These are phyloP conservation scores for Spizaetus ornatus DNA, from an alignment of 2,113 vertebrate species.

Conservation along the genomic window DNA sequence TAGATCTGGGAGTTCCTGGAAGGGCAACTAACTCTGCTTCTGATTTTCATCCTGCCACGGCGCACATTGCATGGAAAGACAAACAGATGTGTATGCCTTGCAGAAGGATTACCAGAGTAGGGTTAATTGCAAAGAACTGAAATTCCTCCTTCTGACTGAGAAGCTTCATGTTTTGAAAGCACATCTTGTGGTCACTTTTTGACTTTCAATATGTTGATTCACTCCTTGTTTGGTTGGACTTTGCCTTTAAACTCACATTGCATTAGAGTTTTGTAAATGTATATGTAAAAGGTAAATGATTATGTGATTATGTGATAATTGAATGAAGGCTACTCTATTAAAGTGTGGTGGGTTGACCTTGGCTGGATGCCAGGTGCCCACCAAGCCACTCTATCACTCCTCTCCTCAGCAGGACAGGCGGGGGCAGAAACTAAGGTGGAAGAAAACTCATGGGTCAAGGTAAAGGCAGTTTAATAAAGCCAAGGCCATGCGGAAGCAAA, in stretches of 20 bases:
- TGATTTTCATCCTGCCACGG: slow-evolving; percentile 10
- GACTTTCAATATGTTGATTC: not conserved
- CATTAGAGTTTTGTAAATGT: not conserved
- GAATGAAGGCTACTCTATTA: not conserved
- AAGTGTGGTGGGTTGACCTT: not conserved
- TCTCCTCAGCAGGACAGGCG: not conserved
- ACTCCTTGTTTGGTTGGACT: not conserved
- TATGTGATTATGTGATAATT: not conserved
- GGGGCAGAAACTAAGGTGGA: not conserved
- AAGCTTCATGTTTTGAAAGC: not conserved
- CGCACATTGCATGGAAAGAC: not conserved
- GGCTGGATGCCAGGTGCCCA: not conserved
- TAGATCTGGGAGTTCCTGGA: not conserved
- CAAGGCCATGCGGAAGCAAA: not conserved
- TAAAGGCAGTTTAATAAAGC: not conserved
- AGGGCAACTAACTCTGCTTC: not conserved
- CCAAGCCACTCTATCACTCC: not conserved
- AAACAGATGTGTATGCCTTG: not conserved
- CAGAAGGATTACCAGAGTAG: not conserved
- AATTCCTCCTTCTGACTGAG: not conserved
- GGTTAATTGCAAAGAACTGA: not conserved
- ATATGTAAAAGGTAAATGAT: not conserved
- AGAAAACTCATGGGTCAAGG: not conserved
- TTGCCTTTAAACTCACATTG: not conserved
- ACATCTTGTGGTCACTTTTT: not conserved